These are phyloP conservation scores for Diaprepes abbreviatus DNA, from an alignment of 2,888 invertebrate genomes.

Conservation along the genomic window DNA sequence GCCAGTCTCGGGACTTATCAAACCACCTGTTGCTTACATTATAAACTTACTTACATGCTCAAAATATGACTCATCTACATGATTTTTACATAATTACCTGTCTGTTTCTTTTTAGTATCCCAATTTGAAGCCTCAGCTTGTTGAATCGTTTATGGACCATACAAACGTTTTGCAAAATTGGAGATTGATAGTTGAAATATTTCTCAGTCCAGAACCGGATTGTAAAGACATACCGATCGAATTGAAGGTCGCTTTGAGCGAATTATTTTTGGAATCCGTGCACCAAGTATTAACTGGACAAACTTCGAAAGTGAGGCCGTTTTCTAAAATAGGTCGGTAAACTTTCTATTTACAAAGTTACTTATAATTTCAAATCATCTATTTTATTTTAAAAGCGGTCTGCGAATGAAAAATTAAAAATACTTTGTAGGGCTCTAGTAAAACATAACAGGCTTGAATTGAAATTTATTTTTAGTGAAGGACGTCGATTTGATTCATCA, in stretches of 20 bases:
- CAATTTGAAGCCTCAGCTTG: neutral
- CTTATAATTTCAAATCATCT: too few relatives aligned
- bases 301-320: neutral
- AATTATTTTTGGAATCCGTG: constrained; percentile 16
- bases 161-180: constrained; percentile 16
- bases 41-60: too few relatives aligned
- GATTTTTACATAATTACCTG: too few relatives aligned
- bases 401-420: too few relatives aligned
- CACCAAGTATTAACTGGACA: constrained; percentile 18
- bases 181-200: constrained; percentile 1
- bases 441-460: too few relatives aligned
- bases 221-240: neutral
- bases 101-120: constrained; percentile 15
- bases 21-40: too few relatives aligned
- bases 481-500: constrained; percentile 4
- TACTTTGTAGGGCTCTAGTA: too few relatives aligned
- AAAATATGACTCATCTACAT: too few relatives aligned
- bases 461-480: constrained; percentile 6
- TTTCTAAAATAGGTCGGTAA: constrained; percentile 16
- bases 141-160: constrained; percentile 9
- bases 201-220: neutral
- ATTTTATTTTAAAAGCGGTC: too few relatives aligned
- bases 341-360: neutral
- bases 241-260: constrained; percentile 1
- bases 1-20: too few relatives aligned